phyloP scores from a whole-genome alignment of 2,113 vertebrate species.

The Sinocyclocheilus anophthalmus region DNA sequence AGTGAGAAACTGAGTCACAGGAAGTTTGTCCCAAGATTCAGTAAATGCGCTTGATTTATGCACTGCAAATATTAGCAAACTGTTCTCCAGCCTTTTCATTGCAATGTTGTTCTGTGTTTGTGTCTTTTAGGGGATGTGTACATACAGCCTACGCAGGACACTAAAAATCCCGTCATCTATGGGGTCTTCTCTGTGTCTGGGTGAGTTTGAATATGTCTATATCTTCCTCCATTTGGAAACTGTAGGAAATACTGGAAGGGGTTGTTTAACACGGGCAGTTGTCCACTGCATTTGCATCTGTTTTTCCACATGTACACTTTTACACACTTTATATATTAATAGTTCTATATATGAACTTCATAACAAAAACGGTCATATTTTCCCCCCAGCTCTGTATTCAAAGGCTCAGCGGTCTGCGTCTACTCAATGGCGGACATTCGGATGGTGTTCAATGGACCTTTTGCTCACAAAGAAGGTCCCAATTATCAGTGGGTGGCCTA shows the following conservation, averaged over 20 bases:
- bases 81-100: not conserved
- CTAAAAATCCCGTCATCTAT: conserved; percentile 94
- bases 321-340: not conserved
- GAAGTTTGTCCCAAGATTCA: conserved; percentile 6
- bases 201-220: conserved; percentile 72
- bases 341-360: not conserved
- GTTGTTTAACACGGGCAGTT: not conserved
- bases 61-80: conserved; percentile 39
- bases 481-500: conserved; percentile 99
- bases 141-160: conserved; percentile 95
- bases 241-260: not conserved
- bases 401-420: conserved; percentile 94
- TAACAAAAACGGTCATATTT: not conserved
- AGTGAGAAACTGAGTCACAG: conserved; percentile 19
- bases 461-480: conserved; percentile 97
- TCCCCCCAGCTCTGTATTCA: conserved; percentile 89
- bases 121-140: conserved; percentile 89
- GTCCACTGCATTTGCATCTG: not conserved
- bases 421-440: conserved; percentile 98
- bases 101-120: conserved; percentile 35
- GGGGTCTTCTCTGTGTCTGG: conserved; percentile 93
- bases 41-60: conserved; percentile 32
- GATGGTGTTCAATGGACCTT: conserved; percentile 99
- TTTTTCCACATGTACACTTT: not conserved
- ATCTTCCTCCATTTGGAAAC: not conserved